These are phyloP conservation scores for Himalopsyche phryganea DNA, from an alignment of 1,140 invertebrate species.

Conservation along the genomic window DNA sequence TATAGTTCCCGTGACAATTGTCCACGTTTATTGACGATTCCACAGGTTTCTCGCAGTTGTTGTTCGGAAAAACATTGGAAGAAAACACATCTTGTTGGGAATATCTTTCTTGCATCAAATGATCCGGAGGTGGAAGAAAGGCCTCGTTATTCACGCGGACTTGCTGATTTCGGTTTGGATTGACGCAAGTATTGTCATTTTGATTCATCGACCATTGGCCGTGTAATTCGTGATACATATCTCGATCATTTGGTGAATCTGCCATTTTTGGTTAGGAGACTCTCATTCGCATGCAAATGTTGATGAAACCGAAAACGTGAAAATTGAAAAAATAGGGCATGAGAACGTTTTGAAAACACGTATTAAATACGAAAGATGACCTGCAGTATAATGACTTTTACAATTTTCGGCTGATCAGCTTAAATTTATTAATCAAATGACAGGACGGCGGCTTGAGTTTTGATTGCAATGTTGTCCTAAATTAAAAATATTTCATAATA, in stretches of 20 bases:
- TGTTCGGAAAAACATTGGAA: conserved; percentile 6
- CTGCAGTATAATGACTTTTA: too few relatives aligned
- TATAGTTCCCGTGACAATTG: conserved; percentile 6
- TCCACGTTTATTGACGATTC: neutral
- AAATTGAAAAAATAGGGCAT: too few relatives aligned
- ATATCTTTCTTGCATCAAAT: conserved; percentile 15
- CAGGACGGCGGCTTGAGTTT: too few relatives aligned
- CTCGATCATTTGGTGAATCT: conserved; percentile 14
- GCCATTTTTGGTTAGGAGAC: conserved; percentile 18
- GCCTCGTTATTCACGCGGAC: conserved; percentile 8
- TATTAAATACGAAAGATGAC: too few relatives aligned
- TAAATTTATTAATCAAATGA: too few relatives aligned
- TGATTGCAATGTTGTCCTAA: too few relatives aligned
- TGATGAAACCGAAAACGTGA: too few relatives aligned
- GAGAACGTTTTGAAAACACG: too few relatives aligned
- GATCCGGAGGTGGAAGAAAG: conserved; percentile 13
- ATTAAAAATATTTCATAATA: too few relatives aligned
- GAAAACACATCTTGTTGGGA: conserved; percentile 14
- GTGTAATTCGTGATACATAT: conserved; percentile 19
- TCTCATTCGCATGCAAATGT: conserved; percentile 3
- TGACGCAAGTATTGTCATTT: conserved; percentile 10
- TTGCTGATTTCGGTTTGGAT: conserved; percentile 3
- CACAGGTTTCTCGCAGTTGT: conserved; percentile 7
- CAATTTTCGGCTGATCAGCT: too few relatives aligned
- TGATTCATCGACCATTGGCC: conserved; percentile 17